These are phyloP conservation scores for Sporophila hypoxantha DNA, from an alignment of 2,113 vertebrate species.

Conservation along the genomic window DNA sequence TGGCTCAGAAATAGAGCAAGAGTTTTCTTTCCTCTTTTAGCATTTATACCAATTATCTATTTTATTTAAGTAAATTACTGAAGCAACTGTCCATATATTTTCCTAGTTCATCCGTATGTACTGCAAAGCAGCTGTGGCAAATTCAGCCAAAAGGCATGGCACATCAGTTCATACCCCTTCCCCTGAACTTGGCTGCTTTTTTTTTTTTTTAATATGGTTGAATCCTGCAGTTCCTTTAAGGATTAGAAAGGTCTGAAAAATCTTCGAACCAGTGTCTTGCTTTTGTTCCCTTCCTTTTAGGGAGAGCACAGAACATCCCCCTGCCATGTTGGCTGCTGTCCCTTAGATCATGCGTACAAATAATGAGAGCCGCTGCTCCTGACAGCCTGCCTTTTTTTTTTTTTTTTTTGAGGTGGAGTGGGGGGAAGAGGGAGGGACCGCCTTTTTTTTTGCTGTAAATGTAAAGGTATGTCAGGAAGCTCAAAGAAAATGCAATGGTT, in stretches of 20 bases:
- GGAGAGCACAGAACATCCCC: background rate
- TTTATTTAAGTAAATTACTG: background rate
- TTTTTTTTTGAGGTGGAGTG: rapidly evolving
- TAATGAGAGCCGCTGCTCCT: background rate
- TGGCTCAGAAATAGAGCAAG: background rate
- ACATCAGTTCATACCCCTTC: background rate
- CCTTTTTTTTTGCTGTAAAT: background rate
- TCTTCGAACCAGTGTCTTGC: rapidly evolving
- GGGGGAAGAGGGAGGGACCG: rapidly evolving
- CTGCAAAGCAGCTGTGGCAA: background rate
- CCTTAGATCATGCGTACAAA: background rate
- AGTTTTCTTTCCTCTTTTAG: background rate
- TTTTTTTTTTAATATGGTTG: background rate
- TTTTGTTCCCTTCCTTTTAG: background rate
- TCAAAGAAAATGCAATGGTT: background rate
- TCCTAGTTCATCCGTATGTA: background rate
- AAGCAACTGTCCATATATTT: background rate
- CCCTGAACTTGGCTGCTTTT: background rate
- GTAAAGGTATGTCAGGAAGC: background rate
- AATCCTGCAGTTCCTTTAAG: background rate
- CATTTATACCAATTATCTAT: background rate
- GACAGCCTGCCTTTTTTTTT: background rate
- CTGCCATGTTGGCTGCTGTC: background rate
- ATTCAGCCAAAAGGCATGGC: background rate
- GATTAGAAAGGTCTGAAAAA: background rate